phyloP scores from a whole-genome alignment of 2,888 invertebrate species.

The Phytoseiulus persimilis region DNA sequence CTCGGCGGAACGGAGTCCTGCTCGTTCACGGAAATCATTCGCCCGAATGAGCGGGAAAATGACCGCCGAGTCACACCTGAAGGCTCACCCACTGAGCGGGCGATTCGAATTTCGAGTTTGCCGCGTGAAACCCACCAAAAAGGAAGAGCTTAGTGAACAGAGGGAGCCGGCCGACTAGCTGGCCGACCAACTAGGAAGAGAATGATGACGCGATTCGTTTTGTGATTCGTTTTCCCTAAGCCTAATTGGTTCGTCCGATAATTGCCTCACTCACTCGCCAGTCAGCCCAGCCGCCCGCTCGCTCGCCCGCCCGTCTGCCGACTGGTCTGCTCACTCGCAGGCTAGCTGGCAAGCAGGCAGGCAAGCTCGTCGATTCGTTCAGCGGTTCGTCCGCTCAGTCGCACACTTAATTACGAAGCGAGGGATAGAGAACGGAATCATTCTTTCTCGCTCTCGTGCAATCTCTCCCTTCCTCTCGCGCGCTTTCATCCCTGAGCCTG shows the following conservation, averaged over 20 bases:
- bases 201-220: conserved; percentile 5
- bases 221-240: background rate
- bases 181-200: background rate
- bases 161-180: background rate
- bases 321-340: background rate
- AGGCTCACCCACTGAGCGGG: too few relatives aligned
- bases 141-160: background rate
- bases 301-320: background rate
- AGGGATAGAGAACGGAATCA: conserved; percentile 5
- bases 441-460: background rate
- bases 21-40: too few relatives aligned
- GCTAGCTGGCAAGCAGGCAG: background rate
- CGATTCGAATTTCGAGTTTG: background rate
- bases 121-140: background rate
- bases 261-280: background rate
- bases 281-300: background rate
- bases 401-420: conserved; percentile 5
- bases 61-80: too few relatives aligned
- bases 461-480: background rate
- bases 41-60: background rate
- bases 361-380: background rate
- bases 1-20: too few relatives aligned
- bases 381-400: background rate
- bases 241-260: conserved; percentile 5
- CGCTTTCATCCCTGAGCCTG: background rate